Percentiles rank a stretch among this genome's conserved stretches.
These are phyloP conservation scores for Holothuria leucospilota DNA, from an alignment of 53 echinoderm and acorn worm genomes.

Conservation along the genomic window DNA sequence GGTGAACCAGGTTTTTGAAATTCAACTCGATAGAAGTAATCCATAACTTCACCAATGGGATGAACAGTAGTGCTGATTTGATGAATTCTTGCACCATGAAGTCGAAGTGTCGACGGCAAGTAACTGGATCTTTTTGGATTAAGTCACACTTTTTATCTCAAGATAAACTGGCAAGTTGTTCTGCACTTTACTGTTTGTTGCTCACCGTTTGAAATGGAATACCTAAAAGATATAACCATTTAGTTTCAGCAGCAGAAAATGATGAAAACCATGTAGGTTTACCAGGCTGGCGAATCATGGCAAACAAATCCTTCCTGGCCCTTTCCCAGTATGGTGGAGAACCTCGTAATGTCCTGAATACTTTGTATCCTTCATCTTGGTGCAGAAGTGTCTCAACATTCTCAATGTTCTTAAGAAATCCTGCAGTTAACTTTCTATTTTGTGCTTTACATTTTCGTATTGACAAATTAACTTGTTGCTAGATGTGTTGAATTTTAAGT, in stretches of 20 bases:
- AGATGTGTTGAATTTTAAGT: constrained; percentile 39
- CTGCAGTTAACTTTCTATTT: constrained; percentile 43
- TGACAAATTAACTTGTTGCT: constrained; percentile 29
- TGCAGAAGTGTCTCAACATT: constrained; percentile 32
- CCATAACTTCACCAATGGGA: constrained; percentile 42
- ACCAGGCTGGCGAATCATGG: constrained; percentile 64
- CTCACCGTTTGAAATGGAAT: constrained; percentile 18
- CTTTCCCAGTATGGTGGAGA: constrained; percentile 72
- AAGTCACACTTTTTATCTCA: constrained; percentile 50
- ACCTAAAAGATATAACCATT: constrained; percentile 40
- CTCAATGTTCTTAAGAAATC: constrained; percentile 20
- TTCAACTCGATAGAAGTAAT: constrained; percentile 61
- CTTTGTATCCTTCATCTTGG: constrained; percentile 59
- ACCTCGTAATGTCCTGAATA: constrained; percentile 55
- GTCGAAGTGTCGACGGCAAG: constrained; percentile 55
- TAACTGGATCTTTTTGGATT: constrained; percentile 56
- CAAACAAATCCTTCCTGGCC: constrained; percentile 59
- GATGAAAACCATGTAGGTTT: constrained; percentile 66
- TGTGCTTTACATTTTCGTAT: constrained; percentile 20
- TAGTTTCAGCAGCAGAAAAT: constrained; percentile 67
- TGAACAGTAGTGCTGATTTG: constrained; percentile 8
- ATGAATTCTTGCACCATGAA: constrained; percentile 45
- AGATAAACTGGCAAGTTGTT: constrained; percentile 15
- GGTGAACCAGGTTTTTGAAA: constrained; percentile 61
- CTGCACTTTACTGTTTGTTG: not conserved